A percentile compares a stretch with the other conserved stretches of the same genome.
Evolutionary conservation across 2,113 vertebrate genomes (phyloP).

Genomic region (Trichomycterus rosablanca): DNA sequence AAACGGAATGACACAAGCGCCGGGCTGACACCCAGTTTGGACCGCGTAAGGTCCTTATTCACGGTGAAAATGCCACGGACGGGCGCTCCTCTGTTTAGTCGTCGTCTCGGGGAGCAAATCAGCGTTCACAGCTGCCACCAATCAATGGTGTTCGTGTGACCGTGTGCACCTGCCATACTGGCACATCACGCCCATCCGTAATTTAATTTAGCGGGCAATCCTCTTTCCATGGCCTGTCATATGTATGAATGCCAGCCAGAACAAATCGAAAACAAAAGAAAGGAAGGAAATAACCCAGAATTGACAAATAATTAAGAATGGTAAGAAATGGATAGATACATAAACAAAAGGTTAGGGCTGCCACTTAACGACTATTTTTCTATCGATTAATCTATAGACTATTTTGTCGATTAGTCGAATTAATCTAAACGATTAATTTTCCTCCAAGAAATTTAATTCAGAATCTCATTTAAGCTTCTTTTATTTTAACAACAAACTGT

Average conservation of each 20-base stretch:
- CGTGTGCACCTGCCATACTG: constrained; percentile 66
- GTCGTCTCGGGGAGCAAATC: constrained; percentile 50
- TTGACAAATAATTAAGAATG: not conserved
- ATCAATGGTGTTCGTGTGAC: constrained; percentile 53
- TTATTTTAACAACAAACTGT: too few species aligned
- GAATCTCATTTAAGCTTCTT: too few species aligned
- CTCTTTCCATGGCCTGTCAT: constrained; percentile 61
- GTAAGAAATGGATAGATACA: not conserved
- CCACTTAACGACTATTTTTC: too few species aligned
- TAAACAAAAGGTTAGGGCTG: too few species aligned
- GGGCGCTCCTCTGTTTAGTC: constrained; percentile 44
- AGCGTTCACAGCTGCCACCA: constrained; percentile 55
- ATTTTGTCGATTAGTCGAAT: too few species aligned
- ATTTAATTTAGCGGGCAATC: constrained; percentile 68
- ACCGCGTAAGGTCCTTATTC: constrained; percentile 29
- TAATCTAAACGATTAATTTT: too few species aligned
- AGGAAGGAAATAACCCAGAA: not conserved
- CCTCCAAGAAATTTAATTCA: too few species aligned
- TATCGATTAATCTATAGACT: too few species aligned
- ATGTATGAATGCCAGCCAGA: constrained; percentile 48
- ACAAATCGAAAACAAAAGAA: constrained; percentile 45
- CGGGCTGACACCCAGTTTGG: constrained; percentile 35
- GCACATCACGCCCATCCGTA: constrained; percentile 56
- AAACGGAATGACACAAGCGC: constrained; percentile 30
- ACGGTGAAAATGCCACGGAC: constrained; percentile 23